Evolutionary conservation across 2,888 invertebrate genomes (phyloP), one percentile per base, ranked within the genome.

Genomic region (Notodonta dromedarius): DNA sequence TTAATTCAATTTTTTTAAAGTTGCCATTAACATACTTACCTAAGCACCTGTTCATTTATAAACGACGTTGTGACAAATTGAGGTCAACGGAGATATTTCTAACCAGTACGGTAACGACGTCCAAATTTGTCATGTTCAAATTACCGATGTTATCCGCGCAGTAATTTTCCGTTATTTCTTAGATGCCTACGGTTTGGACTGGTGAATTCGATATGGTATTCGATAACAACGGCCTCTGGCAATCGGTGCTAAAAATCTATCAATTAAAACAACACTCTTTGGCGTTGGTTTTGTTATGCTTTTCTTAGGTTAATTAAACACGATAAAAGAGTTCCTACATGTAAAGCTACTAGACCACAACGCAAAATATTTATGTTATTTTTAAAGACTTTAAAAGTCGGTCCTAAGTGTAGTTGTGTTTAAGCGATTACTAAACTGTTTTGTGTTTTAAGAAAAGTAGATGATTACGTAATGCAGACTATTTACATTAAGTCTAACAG

Each of bases 1-100:
- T 35, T 35, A 6, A 3, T 35, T 35, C 35, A 5, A 35, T 42
- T 3, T 9, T 42, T 42, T 42, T 42, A 11, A 42, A 42, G 42
- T 42, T 42, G 9, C 12, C n/a, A 4, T n/a, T 46, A 46, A n/a
- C n/a, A 46, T n/a, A n/a, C 24, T 24, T 24, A 24, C n/a, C 13
- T n/a, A n/a, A n/a, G n/a, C 46, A 46, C 46, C 11, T 46, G 46
- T 46, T 46, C 46, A 46, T 46, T 46, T 46, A 11, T 46, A 46
- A 46, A n/a, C n/a, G 9, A n/a, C n/a, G 46, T n/a, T n/a, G 13
- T 61, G 35, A 63, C 64, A 59, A 65, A 71, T 62, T 39, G 14
- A 48, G 57, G 48, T 44, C 57, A 24, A 35, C 58, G 59, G 44
- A 58, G 52, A 53, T 58, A 61, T 56, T 60, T 61, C 50, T 55